phyloP scores from a whole-genome alignment of 2,888 invertebrate genomes.

The Sminthurides aquaticus region DNA sequence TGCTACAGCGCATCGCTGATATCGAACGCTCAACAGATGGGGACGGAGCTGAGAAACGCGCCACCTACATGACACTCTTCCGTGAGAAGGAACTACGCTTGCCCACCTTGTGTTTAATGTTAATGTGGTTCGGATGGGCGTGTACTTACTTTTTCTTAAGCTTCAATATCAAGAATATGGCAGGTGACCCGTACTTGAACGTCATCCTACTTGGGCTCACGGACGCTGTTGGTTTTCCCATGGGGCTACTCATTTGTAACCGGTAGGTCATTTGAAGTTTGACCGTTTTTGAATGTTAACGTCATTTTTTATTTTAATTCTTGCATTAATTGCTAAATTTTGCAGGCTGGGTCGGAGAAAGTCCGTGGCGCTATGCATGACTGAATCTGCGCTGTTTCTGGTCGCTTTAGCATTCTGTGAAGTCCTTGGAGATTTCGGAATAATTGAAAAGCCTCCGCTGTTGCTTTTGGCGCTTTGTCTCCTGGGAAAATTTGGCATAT shows the following conservation, averaged over 20 bases:
- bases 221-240: conserved; percentile 32
- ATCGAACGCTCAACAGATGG: conserved; percentile 15
- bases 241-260: conserved; percentile 27
- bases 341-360: conserved; percentile 24
- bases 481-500: conserved; percentile 25
- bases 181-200: conserved; percentile 29
- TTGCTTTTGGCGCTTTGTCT: conserved; percentile 22
- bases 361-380: conserved; percentile 22
- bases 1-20: conserved; percentile 26
- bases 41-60: conserved; percentile 18
- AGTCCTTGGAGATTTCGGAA: conserved; percentile 7
- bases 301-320: no score
- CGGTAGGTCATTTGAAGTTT: conserved; percentile 15
- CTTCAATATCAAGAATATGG: conserved; percentile 33
- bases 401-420: conserved; percentile 21
- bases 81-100: conserved; percentile 18
- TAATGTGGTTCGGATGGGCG: conserved; percentile 29
- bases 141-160: conserved; percentile 31
- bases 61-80: conserved; percentile 28
- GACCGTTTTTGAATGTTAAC: no score
- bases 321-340: not conserved
- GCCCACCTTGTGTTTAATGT: conserved; percentile 30
- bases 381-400: conserved; percentile 22
- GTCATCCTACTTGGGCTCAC: conserved; percentile 28
- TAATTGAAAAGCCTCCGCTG: not conserved